Evolutionary conservation across 2,113 vertebrate species (phyloP), one percentile per base, ranked within the genome.

Genomic region (Chrysemys picta): DNA sequence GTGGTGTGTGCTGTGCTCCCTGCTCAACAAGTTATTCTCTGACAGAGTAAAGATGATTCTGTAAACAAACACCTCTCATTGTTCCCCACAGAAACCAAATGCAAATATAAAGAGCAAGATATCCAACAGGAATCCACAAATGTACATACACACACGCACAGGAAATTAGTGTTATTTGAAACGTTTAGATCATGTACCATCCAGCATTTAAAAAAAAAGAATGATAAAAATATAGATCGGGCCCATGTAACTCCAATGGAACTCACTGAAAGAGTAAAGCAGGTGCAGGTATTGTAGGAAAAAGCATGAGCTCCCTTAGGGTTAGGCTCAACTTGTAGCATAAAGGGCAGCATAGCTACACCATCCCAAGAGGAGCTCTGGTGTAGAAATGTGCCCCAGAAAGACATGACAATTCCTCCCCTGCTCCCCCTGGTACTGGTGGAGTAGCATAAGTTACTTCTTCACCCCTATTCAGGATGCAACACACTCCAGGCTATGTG

Each of bases 401-500:
- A 0, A 81, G 35, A 5, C 8, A 75, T 1, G 11, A 47, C 19
- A n/a, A 57, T 7, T 1, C 1, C 5, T 6, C 7, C 53, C 2
- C 45, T 7, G 1, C 1, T 59, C 1, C 10, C 1, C 27, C 14
- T 22, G 84, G n/a, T 10, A 31, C 27, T 1, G 72, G 21, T n/a
- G n/a, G 47, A 25, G 22, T 8, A 47, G 42, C 17, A 72, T 81
- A 84, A 38, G 49, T 59, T 2, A n/a, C 53, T 57, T 5, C 4
- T 57, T 6, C 4, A n/a, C 22, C 38, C 25, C 8, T 45, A 6
- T 49, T 53, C 31, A 86, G 52, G 53, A 29, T 82, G 14, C 38
- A 72, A 13, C 0, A 0, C 1, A 59, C 35, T 31, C 14, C 11
- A 5, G 80, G 10, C 27, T 14, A 16, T 49, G 0, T 4, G 6